phyloP scores from a whole-genome alignment of 2,797 vertebrate species.

The Falco cherrug region DNA sequence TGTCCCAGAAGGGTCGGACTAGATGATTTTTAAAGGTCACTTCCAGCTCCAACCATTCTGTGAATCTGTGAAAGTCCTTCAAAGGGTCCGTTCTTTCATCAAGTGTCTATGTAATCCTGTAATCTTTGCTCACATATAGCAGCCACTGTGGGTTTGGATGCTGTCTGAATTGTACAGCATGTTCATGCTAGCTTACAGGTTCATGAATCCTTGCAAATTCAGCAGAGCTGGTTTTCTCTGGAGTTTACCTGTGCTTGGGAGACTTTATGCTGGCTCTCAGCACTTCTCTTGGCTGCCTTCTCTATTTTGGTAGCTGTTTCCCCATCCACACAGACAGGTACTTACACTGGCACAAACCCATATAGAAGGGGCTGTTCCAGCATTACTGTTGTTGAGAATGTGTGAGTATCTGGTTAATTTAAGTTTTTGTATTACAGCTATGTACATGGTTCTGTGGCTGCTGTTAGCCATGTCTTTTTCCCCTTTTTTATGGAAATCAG shows the following conservation, averaged over 20 bases:
- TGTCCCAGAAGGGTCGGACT: too few species aligned
- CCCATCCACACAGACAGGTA: neutral
- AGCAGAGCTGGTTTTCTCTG: neutral
- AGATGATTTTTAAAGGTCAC: too few species aligned
- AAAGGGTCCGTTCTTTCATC: neutral
- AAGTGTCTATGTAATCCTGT: neutral
- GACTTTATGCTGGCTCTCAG: neutral
- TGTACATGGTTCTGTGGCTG: neutral
- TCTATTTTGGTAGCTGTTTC: neutral
- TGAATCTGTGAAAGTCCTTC: neutral
- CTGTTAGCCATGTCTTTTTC: neutral
- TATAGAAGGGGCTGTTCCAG: neutral
- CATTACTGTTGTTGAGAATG: neutral
- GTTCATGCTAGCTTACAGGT: neutral
- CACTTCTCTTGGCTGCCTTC: neutral
- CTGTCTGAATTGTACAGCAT: neutral
- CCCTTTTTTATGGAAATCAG: neutral
- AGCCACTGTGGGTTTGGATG: neutral
- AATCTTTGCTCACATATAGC: rapidly evolving
- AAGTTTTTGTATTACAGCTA: neutral
- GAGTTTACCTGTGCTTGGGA: neutral
- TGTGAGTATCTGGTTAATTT: neutral
- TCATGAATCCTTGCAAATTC: neutral
- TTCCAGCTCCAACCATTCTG: too few species aligned
- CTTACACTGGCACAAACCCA: neutral